Evolutionary conservation across 1,140 invertebrate species (phyloP).

Genomic region (Aphidius ervi): DNA sequence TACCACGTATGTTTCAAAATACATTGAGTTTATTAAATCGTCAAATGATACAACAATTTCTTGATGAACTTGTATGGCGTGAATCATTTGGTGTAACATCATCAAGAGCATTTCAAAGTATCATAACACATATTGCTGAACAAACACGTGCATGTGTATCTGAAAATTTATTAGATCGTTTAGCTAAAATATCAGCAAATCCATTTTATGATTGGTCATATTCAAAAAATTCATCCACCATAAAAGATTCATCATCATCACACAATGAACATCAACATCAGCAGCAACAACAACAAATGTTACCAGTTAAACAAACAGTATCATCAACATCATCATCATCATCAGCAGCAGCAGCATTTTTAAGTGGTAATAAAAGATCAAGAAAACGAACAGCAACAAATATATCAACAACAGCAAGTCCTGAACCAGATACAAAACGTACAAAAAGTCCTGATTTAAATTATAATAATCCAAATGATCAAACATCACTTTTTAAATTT

Average conservation of each 20-base stretch:
- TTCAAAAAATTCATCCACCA: slow-evolving; percentile 37
- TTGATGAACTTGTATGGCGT: slow-evolving; percentile 81
- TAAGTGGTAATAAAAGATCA: not conserved
- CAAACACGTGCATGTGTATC: slow-evolving; percentile 59
- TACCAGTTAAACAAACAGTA: slow-evolving; percentile 13
- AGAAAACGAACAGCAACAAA: slow-evolving; percentile 20
- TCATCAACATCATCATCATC: slow-evolving; percentile 5
- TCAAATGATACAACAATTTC: slow-evolving; percentile 83
- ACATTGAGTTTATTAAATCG: slow-evolving; percentile 76
- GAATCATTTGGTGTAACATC: slow-evolving; percentile 71
- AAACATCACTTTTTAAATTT: slow-evolving; percentile 40
- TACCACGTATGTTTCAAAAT: slow-evolving; percentile 87
- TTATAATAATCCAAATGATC: slow-evolving; percentile 31
- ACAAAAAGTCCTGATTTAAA: slow-evolving; percentile 24
- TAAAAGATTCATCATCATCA: not conserved
- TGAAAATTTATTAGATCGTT: slow-evolving; percentile 54
- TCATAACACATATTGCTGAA: slow-evolving; percentile 72
- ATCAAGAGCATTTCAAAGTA: slow-evolving; percentile 75
- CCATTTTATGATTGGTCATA: slow-evolving; percentile 78
- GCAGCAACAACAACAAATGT: slow-evolving; percentile 31
- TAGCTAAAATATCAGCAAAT: slow-evolving; percentile 67
- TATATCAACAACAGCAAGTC: slow-evolving; percentile 11
- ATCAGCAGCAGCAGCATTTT: slow-evolving; percentile 31
- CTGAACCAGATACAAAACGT: slow-evolving; percentile 35
- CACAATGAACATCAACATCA: slow-evolving; percentile 9